These are phyloP conservation scores for Prenolepis imparis DNA, from an alignment of 2,888 invertebrate species.

Conservation along the genomic window DNA sequence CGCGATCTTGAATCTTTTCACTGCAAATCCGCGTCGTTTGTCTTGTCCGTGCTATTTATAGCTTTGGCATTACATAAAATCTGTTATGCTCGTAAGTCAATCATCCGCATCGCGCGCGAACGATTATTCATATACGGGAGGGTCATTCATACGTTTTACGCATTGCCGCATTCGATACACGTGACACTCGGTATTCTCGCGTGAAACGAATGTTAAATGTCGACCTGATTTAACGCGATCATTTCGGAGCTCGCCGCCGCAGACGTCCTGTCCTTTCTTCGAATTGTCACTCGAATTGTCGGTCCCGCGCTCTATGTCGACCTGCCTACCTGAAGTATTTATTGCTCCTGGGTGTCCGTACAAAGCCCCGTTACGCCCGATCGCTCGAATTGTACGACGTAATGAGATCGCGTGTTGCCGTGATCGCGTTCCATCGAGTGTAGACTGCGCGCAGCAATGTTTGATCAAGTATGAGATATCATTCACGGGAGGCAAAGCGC, in stretches of 20 bases:
- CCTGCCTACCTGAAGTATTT: constrained; percentile 67
- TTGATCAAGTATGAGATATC: constrained; percentile 78
- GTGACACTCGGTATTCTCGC: constrained; percentile 24
- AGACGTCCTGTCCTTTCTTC: neutral
- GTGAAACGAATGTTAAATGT: constrained; percentile 24
- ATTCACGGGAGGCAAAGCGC: constrained; percentile 72
- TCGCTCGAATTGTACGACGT: constrained; percentile 59
- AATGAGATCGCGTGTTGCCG: constrained; percentile 72
- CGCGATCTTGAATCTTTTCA: constrained; percentile 38
- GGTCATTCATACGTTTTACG: constrained; percentile 19
- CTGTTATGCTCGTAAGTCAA: constrained; percentile 45
- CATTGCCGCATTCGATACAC: constrained; percentile 25
- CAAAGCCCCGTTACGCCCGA: constrained; percentile 39
- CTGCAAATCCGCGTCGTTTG: constrained; percentile 12
- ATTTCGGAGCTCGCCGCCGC: constrained; percentile 28
- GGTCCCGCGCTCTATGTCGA: constrained; percentile 58
- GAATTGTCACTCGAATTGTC: constrained; percentile 51
- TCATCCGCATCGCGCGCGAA: constrained; percentile 1
- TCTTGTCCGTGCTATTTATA: constrained; percentile 23
- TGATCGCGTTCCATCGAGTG: constrained; percentile 45
- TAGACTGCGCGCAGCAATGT: constrained; percentile 37
- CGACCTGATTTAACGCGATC: constrained; percentile 22
- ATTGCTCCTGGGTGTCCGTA: constrained; percentile 59
- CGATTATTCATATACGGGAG: constrained; percentile 10
- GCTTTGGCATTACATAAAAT: constrained; percentile 30